phyloP scores from a whole-genome alignment of 2,113 vertebrate species.

The Nothobranchius furzeri region DNA sequence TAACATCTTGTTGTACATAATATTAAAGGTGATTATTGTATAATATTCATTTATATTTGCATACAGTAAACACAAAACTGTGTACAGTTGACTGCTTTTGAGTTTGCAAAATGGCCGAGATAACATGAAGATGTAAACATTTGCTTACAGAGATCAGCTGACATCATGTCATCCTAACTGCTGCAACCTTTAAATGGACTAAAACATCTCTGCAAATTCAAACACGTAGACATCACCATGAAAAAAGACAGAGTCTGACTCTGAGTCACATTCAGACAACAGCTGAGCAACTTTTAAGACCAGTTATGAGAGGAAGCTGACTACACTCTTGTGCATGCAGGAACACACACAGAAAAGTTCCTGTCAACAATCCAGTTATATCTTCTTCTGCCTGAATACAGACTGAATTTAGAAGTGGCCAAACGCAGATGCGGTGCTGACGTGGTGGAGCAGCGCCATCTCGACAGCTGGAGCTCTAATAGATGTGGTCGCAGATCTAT shows the following conservation, averaged over 20 bases:
- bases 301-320: constrained; percentile 38
- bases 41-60: constrained; percentile 1
- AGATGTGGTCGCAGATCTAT: constrained; percentile 1
- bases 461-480: constrained; percentile 8
- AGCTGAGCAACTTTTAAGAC: constrained; percentile 48
- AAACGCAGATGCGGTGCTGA: constrained; percentile 2
- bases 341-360: constrained; percentile 19
- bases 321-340: constrained; percentile 10
- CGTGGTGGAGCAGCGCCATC: constrained; percentile 6
- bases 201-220: neutral
- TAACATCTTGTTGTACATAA: constrained; percentile 13
- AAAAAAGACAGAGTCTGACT: neutral
- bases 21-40: constrained; percentile 13
- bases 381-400: constrained; percentile 15
- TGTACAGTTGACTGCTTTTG: constrained; percentile 13
- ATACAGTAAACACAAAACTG: constrained; percentile 20
- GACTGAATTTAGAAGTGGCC: constrained; percentile 15
- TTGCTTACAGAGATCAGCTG: constrained; percentile 17
- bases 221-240: constrained; percentile 1
- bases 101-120: constrained; percentile 11
- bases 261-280: constrained; percentile 13
- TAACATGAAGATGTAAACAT: constrained; percentile 54
- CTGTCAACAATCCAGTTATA: constrained; percentile 25
- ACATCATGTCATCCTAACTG: constrained; percentile 1
- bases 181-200: constrained; percentile 17